Evolutionary conservation across 1,140 invertebrate genomes (phyloP), one percentile per base, ranked within the genome.

Genomic region (Bombus balteatus): DNA sequence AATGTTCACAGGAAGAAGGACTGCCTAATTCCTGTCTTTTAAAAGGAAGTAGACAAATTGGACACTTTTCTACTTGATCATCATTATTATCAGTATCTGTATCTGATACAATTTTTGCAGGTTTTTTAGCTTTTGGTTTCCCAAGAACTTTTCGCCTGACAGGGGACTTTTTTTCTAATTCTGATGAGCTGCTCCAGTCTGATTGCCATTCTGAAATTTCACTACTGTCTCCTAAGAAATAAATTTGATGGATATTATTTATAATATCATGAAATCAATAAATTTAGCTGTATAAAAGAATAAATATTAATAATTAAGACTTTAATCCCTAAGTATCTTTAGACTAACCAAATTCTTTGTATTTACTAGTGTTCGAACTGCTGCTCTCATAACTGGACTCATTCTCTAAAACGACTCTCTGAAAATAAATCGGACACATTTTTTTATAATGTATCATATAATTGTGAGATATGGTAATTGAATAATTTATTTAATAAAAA

Each of bases 1-100:
- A 96, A 93, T 99, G 98, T 83, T 98, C 97, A 95, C 98, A 99
- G 18, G 96, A 96, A 85, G 98, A 97, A 1, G 98, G 98, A 72
- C 96, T 97, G 1, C 97, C 98, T 72, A 99, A 96, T 95, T 98
- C 97, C 72, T 97, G 96, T 83, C 94, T 95, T 84, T 94, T 96
- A 86, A 98, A 97, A 62, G 96, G 96, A 43, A 97, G 90, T 68
- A 98, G 93, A 95, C 98, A 99, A 92, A 98, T 98, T 2, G 98
- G 97, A 94, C 98, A 99, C 90, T 97, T 97, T 88, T 98, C 97
- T 32, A 96, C 96, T 79, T 97, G 96, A 43, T 96, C 96, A 87
- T 97, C 97, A 87, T 96, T 96, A 43, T 94, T 95, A 77, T 97
- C 97, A 70, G 96, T 96, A 59, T 94, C 94, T 41, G 86, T 88